These are phyloP conservation scores for Platorchestia sp. DNA, from an alignment of 1,140 invertebrate species.

Conservation along the genomic window DNA sequence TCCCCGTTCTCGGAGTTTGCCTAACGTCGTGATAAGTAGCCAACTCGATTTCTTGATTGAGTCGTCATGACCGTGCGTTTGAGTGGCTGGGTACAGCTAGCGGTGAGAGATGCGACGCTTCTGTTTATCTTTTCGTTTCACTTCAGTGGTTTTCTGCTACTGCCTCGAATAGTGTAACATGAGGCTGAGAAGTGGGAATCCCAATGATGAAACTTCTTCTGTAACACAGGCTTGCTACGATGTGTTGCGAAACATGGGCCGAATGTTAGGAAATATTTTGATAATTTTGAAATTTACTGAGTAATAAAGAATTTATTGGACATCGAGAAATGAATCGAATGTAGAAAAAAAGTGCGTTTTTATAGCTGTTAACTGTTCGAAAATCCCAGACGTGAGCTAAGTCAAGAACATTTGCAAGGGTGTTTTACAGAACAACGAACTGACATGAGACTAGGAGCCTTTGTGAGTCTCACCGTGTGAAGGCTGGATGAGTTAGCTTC, in stretches of 20 bases:
- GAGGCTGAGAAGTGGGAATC: not conserved
- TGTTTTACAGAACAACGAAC: not conserved
- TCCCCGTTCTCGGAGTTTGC: not conserved
- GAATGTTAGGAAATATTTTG: too few species aligned
- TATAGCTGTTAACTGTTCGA: not conserved
- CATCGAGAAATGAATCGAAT: not conserved
- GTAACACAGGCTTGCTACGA: not conserved
- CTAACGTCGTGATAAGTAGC: not conserved
- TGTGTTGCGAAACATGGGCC: not conserved
- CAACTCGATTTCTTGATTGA: not conserved
- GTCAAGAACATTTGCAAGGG: not conserved
- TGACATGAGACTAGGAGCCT: not conserved
- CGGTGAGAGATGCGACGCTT: not conserved
- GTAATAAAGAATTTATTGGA: too few species aligned
- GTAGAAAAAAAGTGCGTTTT: not conserved
- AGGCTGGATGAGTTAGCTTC: not conserved
- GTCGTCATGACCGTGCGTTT: not conserved
- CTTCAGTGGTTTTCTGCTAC: not conserved
- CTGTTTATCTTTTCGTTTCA: not conserved
- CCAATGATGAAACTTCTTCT: not conserved
- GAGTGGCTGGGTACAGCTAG: not conserved
- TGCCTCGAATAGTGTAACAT: not conserved
- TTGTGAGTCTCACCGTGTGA: not conserved
- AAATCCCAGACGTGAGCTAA: not conserved
- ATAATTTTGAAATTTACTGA: too few species aligned